These are phyloP conservation scores for Lithophane socia DNA, from an alignment of 2,888 invertebrate genomes.

Conservation along the genomic window DNA sequence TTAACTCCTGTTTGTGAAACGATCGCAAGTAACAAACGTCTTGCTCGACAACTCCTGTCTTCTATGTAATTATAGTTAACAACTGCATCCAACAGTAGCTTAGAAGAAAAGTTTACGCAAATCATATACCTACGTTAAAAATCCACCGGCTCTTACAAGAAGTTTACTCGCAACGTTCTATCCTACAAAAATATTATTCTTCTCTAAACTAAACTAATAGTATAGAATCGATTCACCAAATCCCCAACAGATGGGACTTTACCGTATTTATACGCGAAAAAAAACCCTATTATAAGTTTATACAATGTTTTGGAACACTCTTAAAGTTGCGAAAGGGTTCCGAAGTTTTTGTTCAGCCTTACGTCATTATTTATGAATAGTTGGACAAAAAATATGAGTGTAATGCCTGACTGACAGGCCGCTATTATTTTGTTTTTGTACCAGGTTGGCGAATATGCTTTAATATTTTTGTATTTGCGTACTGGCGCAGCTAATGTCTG, in stretches of 20 bases:
- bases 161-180: constrained; percentile 1
- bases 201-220: constrained; percentile 45
- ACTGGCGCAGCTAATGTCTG: neutral
- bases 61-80: neutral
- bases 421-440: constrained; percentile 33
- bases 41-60: too few relatives aligned
- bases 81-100: too few relatives aligned
- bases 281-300: constrained; percentile 67
- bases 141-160: neutral
- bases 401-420: constrained; percentile 25
- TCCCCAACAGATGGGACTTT: constrained; percentile 55
- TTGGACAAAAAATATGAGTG: constrained; percentile 45
- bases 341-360: constrained; percentile 52
- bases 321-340: constrained; percentile 62
- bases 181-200: constrained; percentile 33
- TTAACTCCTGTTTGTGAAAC: too few relatives aligned
- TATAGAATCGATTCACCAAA: constrained; percentile 52
- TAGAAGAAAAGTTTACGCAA: neutral
- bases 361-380: constrained; percentile 63
- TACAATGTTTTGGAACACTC: constrained; percentile 63
- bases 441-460: neutral
- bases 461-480: constrained; percentile 4
- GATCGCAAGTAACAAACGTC: too few relatives aligned
- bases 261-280: constrained; percentile 48
- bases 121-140: neutral